Evolutionary conservation across 30 jellyfish, hydroid and myxozoan species (phyloP).

Genomic region (Rhopilema esculentum): DNA sequence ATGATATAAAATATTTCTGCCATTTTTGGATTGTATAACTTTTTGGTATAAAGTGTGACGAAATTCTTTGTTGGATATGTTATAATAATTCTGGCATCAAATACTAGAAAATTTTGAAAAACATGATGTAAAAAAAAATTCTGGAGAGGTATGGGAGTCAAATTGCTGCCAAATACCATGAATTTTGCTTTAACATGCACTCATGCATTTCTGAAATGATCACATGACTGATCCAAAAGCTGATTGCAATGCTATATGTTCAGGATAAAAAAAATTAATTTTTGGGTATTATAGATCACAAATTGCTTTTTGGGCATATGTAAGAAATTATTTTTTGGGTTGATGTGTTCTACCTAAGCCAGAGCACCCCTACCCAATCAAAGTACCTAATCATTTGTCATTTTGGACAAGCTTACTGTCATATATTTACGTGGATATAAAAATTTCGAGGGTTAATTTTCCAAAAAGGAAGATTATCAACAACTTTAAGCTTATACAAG

Average conservation of each 20-base stretch:
- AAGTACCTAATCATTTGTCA: background rate
- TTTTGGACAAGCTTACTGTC: background rate
- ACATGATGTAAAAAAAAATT: background rate
- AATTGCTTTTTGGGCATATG: background rate
- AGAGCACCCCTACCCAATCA: background rate
- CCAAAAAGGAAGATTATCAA: background rate
- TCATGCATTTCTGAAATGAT: background rate
- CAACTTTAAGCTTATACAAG: background rate
- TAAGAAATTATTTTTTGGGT: background rate
- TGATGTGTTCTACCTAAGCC: background rate
- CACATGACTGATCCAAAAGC: background rate
- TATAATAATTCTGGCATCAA: background rate
- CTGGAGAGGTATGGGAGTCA: background rate
- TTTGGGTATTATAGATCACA: background rate
- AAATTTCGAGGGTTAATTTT: background rate
- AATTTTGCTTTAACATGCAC: background rate
- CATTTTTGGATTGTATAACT: background rate
- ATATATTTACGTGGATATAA: background rate
- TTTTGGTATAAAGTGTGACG: background rate
- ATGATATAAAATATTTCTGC: background rate
- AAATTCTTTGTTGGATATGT: background rate
- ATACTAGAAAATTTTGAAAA: background rate
- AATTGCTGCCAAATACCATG: background rate
- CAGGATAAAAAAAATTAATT: background rate
- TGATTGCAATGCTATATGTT: background rate